Percentiles rank a stretch among this genome's conserved stretches.
Evolutionary conservation across 2,888 invertebrate species (phyloP).

Genomic region (Lysandra coridon): DNA sequence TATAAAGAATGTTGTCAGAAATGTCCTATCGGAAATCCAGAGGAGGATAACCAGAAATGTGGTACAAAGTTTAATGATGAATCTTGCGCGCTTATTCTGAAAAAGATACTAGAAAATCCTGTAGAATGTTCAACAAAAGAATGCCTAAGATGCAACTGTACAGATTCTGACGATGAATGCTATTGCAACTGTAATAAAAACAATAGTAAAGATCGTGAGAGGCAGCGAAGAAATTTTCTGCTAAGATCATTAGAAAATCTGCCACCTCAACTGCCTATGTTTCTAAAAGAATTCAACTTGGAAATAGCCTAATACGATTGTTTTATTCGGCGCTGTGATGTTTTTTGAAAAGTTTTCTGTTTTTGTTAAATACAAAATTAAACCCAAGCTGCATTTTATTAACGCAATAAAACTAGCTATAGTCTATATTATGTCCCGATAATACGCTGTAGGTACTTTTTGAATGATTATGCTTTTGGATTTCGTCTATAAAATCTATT

Average conservation of each 20-base stretch:
- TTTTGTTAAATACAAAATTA: not conserved
- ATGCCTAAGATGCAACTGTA: not conserved
- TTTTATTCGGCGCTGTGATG: not conserved
- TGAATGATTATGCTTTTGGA: not conserved
- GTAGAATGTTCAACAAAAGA: not conserved
- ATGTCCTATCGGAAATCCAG: not conserved
- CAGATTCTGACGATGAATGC: conserved; percentile 38
- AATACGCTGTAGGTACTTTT: not conserved
- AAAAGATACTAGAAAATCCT: not conserved
- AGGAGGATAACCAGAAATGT: not conserved
- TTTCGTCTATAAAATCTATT: not conserved
- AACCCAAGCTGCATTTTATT: not conserved
- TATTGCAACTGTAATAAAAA: conserved; percentile 1
- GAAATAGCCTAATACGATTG: not conserved
- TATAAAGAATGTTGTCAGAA: conserved; percentile 1
- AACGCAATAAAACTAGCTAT: not conserved
- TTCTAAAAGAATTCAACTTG: conserved; percentile 45
- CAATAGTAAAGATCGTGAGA: not conserved
- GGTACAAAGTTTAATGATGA: not conserved
- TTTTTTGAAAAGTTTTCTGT: not conserved
- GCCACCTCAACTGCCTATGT: conserved; percentile 61
- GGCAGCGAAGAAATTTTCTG: conserved; percentile 28
- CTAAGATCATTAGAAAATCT: conserved; percentile 54
- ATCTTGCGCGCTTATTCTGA: not conserved
- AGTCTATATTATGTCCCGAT: too few relatives aligned